Conservation (phyloP, 2,113 vertebrate genomes). For the Todiramphus chloris region DNA sequence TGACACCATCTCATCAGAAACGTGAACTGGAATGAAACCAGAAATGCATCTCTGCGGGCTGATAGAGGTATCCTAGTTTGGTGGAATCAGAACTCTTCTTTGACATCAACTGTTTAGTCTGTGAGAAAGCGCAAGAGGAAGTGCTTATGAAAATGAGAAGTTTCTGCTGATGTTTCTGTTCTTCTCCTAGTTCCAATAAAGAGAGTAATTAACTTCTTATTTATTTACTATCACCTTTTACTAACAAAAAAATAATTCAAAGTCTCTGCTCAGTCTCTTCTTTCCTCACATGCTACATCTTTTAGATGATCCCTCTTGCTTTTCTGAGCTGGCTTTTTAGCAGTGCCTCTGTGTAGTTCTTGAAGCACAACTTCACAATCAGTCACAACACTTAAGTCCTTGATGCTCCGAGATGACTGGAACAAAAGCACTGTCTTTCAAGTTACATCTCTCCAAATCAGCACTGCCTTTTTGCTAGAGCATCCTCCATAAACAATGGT, state of each 20-base stretch:
- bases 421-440: neutral
- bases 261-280: neutral
- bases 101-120: neutral
- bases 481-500: neutral
- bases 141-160: neutral
- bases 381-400: neutral
- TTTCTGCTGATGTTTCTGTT: neutral
- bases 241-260: neutral
- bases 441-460: neutral
- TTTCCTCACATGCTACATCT: neutral
- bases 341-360: neutral
- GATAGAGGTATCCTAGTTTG: neutral
- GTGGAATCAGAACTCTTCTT: neutral
- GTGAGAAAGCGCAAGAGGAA: neutral
- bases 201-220: neutral
- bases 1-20: rapidly evolving
- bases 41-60: neutral
- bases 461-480: neutral
- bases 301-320: neutral
- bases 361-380: neutral
- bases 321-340: neutral
- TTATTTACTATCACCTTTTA: neutral
- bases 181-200: neutral
- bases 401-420: neutral
- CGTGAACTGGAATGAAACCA: neutral